A percentile compares a stretch with the other conserved stretches of the same genome.
Conservation (phyloP, 1,140 invertebrate species). For the Diachasma alloeum region DNA sequence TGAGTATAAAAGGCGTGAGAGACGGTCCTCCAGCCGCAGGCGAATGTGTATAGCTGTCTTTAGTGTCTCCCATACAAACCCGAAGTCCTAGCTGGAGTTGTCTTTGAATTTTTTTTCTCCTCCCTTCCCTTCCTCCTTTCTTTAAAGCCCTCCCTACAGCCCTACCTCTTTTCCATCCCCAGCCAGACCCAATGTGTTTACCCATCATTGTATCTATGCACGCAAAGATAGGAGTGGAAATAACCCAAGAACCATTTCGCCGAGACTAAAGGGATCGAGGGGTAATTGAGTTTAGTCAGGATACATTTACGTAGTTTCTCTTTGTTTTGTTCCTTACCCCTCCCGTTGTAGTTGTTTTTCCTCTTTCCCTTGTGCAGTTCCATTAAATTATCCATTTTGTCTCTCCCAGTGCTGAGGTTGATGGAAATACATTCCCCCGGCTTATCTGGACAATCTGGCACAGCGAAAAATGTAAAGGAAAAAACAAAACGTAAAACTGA, state of each 20-base stretch:
- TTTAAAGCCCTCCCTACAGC: background rate
- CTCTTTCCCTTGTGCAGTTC: background rate
- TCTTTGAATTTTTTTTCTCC: background rate
- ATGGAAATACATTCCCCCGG: no score
- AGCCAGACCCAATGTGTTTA: background rate
- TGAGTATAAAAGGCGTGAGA: background rate
- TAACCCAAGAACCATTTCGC: slow-evolving; percentile 21
- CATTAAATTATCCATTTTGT: no score
- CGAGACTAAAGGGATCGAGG: background rate
- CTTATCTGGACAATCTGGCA: no score
- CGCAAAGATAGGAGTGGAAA: slow-evolving; percentile 17
- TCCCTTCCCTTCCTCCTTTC: background rate
- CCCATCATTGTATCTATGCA: slow-evolving; percentile 28
- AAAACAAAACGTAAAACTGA: background rate
- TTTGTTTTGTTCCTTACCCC: background rate
- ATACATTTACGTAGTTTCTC: slow-evolving; percentile 14
- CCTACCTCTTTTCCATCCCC: background rate
- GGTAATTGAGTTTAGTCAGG: slow-evolving; percentile 33
- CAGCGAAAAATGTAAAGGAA: no score
- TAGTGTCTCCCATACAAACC: background rate
- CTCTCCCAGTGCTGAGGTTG: no score
- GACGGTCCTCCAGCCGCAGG: background rate
- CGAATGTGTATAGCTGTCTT: background rate
- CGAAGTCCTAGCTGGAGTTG: background rate
- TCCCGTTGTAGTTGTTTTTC: background rate